phyloP scores from a whole-genome alignment of 2,888 invertebrate genomes.

The Caenorhabditis zanzibari region DNA sequence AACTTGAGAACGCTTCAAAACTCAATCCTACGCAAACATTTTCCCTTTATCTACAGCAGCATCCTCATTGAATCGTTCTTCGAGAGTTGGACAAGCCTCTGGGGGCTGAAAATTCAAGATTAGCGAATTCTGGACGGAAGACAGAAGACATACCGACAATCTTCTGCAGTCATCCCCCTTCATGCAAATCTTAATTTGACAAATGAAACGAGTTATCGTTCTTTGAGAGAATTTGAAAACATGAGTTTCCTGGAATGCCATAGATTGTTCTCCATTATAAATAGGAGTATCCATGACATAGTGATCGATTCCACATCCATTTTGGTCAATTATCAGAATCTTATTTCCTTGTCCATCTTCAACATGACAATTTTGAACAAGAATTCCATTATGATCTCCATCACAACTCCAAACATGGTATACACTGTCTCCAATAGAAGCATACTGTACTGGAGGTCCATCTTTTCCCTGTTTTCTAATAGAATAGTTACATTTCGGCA shows the following conservation, averaged over 20 bases:
- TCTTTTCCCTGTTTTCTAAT: conserved; percentile 80
- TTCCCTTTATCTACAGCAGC: conserved; percentile 43
- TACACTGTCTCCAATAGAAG: conserved; percentile 82
- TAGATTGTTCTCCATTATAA: conserved; percentile 77
- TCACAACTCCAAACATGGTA: conserved; percentile 83
- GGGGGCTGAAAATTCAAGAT: conserved; percentile 73
- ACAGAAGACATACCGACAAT: conserved; percentile 74
- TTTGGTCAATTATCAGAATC: conserved; percentile 83
- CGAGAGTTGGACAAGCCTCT: conserved; percentile 72
- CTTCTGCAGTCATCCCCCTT: conserved; percentile 80
- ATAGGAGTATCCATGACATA: conserved; percentile 82
- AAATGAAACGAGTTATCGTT: conserved; percentile 82
- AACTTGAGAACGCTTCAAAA: neutral
- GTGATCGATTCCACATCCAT: conserved; percentile 83
- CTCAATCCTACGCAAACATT: conserved; percentile 32
- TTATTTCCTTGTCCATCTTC: conserved; percentile 82
- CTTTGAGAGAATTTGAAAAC: conserved; percentile 83
- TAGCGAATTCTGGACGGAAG: neutral
- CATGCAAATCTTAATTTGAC: conserved; percentile 82
- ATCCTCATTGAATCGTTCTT: conserved; percentile 68
- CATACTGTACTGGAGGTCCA: conserved; percentile 81
- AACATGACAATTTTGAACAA: conserved; percentile 83
- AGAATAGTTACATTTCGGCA: conserved; percentile 80
- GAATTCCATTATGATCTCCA: conserved; percentile 80
- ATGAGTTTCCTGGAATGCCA: conserved; percentile 82